Evolutionary conservation across 2,888 invertebrate species (phyloP), one percentile per base, ranked within the genome.

Genomic region (Miltochrista miniata): DNA sequence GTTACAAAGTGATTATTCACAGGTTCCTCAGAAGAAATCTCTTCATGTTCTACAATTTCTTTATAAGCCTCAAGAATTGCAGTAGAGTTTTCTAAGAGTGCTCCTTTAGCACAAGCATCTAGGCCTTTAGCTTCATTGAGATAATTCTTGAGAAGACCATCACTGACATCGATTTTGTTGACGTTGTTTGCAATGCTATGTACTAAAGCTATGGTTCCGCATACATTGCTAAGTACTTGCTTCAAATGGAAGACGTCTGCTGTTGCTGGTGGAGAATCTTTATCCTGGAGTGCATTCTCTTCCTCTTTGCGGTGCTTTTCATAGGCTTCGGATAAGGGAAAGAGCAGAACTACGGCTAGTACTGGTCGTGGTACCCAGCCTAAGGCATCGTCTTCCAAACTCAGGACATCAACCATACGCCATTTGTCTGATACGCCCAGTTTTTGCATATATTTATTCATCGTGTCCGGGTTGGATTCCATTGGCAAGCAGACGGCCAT

Each of bases 131-230:
- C 94, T 29, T 94, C 93, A 1, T 95, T 94, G 38, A 98, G 76
- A 70, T 97, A 97, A 43, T 93, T 93, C 81, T 97, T 96, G 51
- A 98, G 83, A 5, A 94, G 92, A 0, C 96, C 96, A 33, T 93
- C 88, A 4, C 65, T 58, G 5, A 97, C 76, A 29, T 93, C 83
- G 45, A 97, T 94, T 11, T 94, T 93, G 57, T 96, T 94, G n/a
- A 90, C 85, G 79, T 97, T 98, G 82, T 99, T 99, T 9, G 97
- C 98, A 54, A 99, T 92, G 64, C 97, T 95, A 81, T 99, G 99
- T 49, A 99, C 95, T 42, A 99, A 89, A 7, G 98, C 99, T 58
- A 99, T 95, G 1, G 98, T 98, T 29, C 99, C 99, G 84, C 99
- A 99, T 3, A 98, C 97, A 85, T 98, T 99, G 56, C 96, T 95